These are phyloP conservation scores for Crax fasciolata DNA, from an alignment of 2,797 vertebrate genomes.

Conservation along the genomic window DNA sequence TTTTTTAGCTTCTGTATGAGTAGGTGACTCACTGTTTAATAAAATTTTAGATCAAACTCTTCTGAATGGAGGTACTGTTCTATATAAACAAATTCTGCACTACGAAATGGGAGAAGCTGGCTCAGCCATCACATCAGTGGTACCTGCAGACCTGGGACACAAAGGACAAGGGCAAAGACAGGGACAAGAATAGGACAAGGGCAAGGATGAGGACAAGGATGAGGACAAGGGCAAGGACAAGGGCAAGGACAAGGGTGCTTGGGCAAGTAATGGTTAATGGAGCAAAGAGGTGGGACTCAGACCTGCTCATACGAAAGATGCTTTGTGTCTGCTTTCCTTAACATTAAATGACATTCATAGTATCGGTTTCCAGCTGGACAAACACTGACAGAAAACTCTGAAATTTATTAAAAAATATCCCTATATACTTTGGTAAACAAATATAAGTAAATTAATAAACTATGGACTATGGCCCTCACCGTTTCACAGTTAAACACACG, in stretches of 20 bases:
- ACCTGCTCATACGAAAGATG: rapidly evolving
- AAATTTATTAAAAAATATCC: not conserved
- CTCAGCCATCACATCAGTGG: not conserved
- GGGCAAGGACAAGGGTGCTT: no score
- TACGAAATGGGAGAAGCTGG: not conserved
- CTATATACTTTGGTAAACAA: not conserved
- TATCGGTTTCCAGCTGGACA: no score
- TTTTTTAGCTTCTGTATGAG: not conserved
- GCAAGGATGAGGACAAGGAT: no score
- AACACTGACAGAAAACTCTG: not conserved
- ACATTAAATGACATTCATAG: not conserved
- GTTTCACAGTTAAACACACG: not conserved
- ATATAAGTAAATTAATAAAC: not conserved
- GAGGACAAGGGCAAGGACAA: no score
- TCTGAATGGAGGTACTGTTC: not conserved
- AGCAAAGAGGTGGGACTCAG: not conserved
- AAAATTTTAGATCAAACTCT: not conserved
- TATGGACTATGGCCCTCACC: rapidly evolving
- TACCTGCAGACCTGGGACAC: rapidly evolving
- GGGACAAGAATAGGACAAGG: no score
- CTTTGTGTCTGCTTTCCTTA: not conserved
- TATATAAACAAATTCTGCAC: not conserved
- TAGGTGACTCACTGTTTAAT: not conserved
- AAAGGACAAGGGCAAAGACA: no score
- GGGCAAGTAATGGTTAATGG: not conserved